These are phyloP conservation scores for Drosophila neotestacea DNA, from an alignment of 2,888 invertebrate genomes.

Conservation along the genomic window DNA sequence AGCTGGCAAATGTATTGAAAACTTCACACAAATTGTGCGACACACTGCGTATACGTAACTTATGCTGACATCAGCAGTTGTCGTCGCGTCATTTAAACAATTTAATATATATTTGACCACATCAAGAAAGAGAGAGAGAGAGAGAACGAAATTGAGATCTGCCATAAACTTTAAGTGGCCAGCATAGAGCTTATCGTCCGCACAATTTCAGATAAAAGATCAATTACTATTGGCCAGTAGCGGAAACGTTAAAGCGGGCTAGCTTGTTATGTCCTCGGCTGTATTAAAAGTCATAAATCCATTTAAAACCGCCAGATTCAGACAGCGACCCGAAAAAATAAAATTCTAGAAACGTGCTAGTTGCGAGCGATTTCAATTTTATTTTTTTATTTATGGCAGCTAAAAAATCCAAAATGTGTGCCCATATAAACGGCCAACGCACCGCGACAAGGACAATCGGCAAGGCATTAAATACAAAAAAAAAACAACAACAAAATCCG, in stretches of 20 bases:
- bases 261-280: conserved; percentile 19
- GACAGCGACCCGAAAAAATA: conserved; percentile 36
- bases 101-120: conserved; percentile 16
- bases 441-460: conserved; percentile 57
- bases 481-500: conserved; percentile 4
- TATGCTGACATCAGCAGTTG: conserved; percentile 46
- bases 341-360: conserved; percentile 45
- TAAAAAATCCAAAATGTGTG: conserved; percentile 53
- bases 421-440: conserved; percentile 41
- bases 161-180: conserved; percentile 45
- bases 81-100: conserved; percentile 7
- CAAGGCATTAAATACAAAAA: conserved; percentile 50
- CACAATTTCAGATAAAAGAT: conserved; percentile 52
- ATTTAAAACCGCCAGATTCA: conserved; percentile 61
- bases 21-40: conserved; percentile 3
- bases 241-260: conserved; percentile 18
- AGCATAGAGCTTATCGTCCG: conserved; percentile 39
- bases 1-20: conserved; percentile 30
- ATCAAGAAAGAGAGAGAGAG: neutral
- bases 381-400: conserved; percentile 59
- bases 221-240: conserved; percentile 52
- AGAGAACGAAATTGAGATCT: neutral
- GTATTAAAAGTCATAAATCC: conserved; percentile 53
- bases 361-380: conserved; percentile 60
- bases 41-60: conserved; percentile 46